Base-by-base conservation (phyloP, 1,140 invertebrate genomes). In the Brachionus paranguensis region DNA sequence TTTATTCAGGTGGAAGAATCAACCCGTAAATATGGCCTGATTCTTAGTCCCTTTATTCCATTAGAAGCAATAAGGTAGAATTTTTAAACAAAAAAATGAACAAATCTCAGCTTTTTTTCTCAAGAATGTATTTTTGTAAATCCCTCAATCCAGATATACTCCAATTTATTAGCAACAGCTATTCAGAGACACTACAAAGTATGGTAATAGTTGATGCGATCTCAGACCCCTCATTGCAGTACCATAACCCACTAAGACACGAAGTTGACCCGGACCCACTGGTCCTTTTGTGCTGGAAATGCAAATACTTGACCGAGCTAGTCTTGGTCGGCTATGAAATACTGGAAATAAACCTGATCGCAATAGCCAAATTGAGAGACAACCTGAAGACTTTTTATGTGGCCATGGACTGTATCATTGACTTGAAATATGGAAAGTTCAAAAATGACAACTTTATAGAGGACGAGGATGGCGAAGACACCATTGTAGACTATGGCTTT, bases 81-180 rank as follows among this genome's bases (percentile, higher is more conserved):
- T 24, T 76, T 47, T 12, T n/a, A 3, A n/a, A 8, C 12, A 37
- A 70, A 70, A 24, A 41, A 41, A 29, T 5, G 33, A 68, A 14
- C 10, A 76, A 47, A 11, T 0, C 27, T 50, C 14, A 24, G 20
- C 47, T 27, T 47, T 47, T 37, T 37, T 12, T 72, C 17, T 78
- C 10, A n/a, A 78, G 81, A 72, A 72, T 83, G 64, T 83, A 83
- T 55, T 83, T 83, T 83, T 83, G 81, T 55, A 68, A 68, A 41
- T 83, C 81, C 11, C 17, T 83, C 2, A 83, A 70, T 83, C 47
- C 60, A 6, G 43, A 83, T 14, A 27, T 83, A 7, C 33, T 83
- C 41, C 60, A 68, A 68, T 72, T 55, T 37, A 45, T 83, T 10
- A 68, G 60, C 33, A 60, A 68, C 24, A 68, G 70, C 45, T 83